Base-by-base conservation (phyloP, 2,888 invertebrate genomes). In the Sminthurides aquaticus region DNA sequence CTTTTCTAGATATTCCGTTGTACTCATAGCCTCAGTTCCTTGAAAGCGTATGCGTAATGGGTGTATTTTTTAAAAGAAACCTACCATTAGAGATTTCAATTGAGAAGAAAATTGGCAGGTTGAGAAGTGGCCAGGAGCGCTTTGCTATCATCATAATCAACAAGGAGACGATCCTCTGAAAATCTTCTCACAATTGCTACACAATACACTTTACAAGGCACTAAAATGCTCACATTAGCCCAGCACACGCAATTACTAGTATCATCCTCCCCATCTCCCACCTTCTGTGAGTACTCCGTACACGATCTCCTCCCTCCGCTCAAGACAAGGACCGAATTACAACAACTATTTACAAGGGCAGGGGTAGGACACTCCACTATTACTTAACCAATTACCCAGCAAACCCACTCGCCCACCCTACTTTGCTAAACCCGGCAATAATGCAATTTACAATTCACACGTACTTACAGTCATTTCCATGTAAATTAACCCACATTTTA, bases 81-180 rank as follows among this genome's bases (percentile, higher is more conserved):
- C 64, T 67, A 65, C 48, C 55, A 67, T 67, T 67, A 64, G 25
- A 58, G 60, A 64, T 64, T 64, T 67, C 60, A 65, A 67, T 65
- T 67, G 67, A 67, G 62, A 56, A 62, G 67, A 62, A 67, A 67
- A 67, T 67, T 67, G 67, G 67, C 67, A 67, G 67, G 67, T 67
- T 54, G 57, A 60, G 58, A 22, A 28, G 49, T 62, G 60, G 57
- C 64, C 64, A 67, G 67, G 49, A 66, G 66, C 63, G 59, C 54
- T 63, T 63, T 60, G 48, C 60, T 60, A 63, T 64, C 63, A 62
- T 66, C 65, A 62, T 58, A 18, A 58, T 57, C 57, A 65, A 52
- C 61, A 60, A 43, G 57, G 61, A 61, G 25, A 25, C 25, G 58
- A 63, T 29, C 58, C 49, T 34, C 48, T 57, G 57, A n/a, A 65